Base-by-base conservation (phyloP, 2,797 vertebrate genomes). In the Falco peregrinus region DNA sequence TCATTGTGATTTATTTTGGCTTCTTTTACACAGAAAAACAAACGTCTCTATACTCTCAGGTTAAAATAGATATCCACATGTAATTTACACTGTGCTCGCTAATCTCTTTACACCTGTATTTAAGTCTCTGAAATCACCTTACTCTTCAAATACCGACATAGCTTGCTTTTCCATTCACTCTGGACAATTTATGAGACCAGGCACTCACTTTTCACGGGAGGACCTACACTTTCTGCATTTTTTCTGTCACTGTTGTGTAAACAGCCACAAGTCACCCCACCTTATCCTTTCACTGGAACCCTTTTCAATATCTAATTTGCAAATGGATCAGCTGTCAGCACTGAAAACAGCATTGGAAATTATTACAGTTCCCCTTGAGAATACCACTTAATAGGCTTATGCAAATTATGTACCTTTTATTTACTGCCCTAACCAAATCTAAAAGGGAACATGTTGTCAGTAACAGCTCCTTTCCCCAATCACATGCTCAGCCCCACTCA, bases 321-420 rank as follows among this genome's bases (percentile, higher is more conserved):
- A 96, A 96, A 94, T 60, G 43, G 60, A 97, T 96, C 92, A 86
- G 86, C 89, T 95, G 68, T 90, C 92, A 92, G 93, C 59, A 96
- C 18, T 71, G 67, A 86, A 96, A 97, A 79, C 50, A 83, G 33
- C 77, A 90, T 31, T 81, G 54, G 64, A 96, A 97, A 96, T 95
- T 83, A 93, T 24, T 91, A 89, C 67, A 78, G 41, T 81, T 95
- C 45, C 92, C 78, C 95, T 92, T 84, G 87, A 96, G 93, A 96
- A 96, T 61, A 96, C 17, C 73, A 96, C 84, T 97, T 95, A 96
- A 97, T 82, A 96, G 75, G 84, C 73, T 97, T 97, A 97, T 84
- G 89, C 84, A 97, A 97, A 97, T 97, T 64, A 93, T 59, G 68
- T 91, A 94, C 75, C 74, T 96, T 94, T 96, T 97, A 95, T 94